A percentile compares a stretch with the other conserved stretches of the same genome.
Conservation (phyloP, 2,888 invertebrate species). For the Leptinotarsa peninsularis region DNA sequence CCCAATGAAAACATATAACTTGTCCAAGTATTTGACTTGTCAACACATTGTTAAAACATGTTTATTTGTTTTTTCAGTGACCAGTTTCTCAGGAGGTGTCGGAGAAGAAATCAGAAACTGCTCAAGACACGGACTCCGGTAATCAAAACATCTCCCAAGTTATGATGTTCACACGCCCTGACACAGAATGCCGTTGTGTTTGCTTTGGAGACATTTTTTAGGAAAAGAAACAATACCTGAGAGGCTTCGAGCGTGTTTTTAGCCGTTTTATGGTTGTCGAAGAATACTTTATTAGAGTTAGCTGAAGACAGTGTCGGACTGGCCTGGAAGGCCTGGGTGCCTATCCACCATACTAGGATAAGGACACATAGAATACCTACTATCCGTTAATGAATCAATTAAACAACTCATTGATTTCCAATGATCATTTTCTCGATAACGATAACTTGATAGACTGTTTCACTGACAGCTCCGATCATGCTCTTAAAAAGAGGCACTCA, state of each 20-base stretch:
- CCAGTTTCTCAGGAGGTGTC: constrained; percentile 53
- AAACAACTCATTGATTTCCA: no score
- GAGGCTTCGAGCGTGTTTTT: constrained; percentile 2
- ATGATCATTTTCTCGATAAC: no score
- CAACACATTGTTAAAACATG: constrained; percentile 50
- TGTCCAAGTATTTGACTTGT: constrained; percentile 24
- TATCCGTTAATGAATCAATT: no score
- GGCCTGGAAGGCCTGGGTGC: no score
- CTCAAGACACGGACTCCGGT: constrained; percentile 44
- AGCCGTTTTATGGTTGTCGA: neutral
- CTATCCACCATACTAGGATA: no score
- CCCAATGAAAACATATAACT: constrained; percentile 31
- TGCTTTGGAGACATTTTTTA: constrained; percentile 28
- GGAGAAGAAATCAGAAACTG: constrained; percentile 52
- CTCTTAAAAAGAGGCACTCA: no score
- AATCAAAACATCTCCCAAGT: constrained; percentile 47
- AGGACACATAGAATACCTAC: no score
- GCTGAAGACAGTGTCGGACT: neutral
- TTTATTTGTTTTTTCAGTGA: constrained; percentile 51
- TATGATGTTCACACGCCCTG: constrained; percentile 51
- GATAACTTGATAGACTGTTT: no score
- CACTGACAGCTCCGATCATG: no score
- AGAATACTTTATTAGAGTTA: neutral
- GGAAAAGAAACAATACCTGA: constrained; percentile 20
- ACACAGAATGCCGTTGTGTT: constrained; percentile 46